Evolutionary conservation across 2,888 invertebrate species (phyloP).

Genomic region (Sturmia bella): DNA sequence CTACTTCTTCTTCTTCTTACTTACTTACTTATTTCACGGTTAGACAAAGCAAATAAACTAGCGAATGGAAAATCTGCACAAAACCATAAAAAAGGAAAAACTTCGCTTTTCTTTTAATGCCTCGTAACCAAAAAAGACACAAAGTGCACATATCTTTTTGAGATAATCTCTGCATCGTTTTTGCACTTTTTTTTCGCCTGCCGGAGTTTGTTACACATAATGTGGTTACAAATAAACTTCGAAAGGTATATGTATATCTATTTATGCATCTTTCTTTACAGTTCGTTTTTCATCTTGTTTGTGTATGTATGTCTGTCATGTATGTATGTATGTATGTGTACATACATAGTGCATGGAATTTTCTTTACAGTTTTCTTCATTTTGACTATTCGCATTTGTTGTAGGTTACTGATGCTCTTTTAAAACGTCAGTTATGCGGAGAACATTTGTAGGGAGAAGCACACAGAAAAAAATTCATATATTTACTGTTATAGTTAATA

Average conservation of each 20-base stretch:
- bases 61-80: conserved; percentile 26
- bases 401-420: conserved; percentile 46
- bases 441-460: conserved; percentile 27
- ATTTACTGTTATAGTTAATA: neutral
- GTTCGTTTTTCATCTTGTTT: conserved; percentile 40
- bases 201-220: conserved; percentile 67
- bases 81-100: conserved; percentile 10
- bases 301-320: too few relatives aligned
- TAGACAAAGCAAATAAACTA: conserved; percentile 25
- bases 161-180: conserved; percentile 60
- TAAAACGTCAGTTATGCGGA: conserved; percentile 48
- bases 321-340: neutral
- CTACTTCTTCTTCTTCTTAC: conserved; percentile 1
- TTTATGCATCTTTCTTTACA: conserved; percentile 28
- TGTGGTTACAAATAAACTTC: conserved; percentile 68
- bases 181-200: conserved; percentile 13
- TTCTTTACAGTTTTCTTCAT: conserved; percentile 29
- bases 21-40: conserved; percentile 31
- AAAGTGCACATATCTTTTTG: conserved; percentile 61
- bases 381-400: conserved; percentile 8
- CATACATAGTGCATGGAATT: conserved; percentile 24
- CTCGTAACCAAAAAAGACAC: conserved; percentile 46
- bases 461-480: neutral
- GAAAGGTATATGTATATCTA: conserved; percentile 50
- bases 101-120: conserved; percentile 54